Base-by-base conservation (phyloP, 1,140 invertebrate species). In the Platyscapa corneri region DNA sequence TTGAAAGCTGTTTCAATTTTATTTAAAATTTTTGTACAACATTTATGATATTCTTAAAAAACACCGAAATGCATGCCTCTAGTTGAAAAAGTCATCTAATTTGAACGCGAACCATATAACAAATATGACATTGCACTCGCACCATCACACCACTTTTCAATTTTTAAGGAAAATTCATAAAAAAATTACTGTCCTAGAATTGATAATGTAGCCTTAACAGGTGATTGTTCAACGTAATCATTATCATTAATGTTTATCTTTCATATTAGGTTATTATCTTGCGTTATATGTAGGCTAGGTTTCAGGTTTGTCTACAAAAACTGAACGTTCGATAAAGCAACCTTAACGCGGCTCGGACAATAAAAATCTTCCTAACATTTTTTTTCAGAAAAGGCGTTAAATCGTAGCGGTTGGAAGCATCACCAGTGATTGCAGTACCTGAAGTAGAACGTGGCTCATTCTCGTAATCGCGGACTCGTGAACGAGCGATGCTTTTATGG, bases 401-500 rank as follows among this genome's bases (percentile, higher is more conserved):
- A 70, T 12, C 30, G 67, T 23, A 23, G 18, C 34, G n/a, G 7
- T 23, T 5, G 34, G 70, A 74, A n/a, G 70, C 23, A 74, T 74
- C 70, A 39, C 18, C 70, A 42, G 70, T 74, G 70, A 42, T 74
- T 42, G 70, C 39, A 74, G 70, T n/a, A 42, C 37, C 70, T n/a
- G 70, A 74, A 10, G 37, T 18, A 20, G 39, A 74, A 39, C 70
- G 70, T n/a, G 70, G 37, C 20, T 74, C 70, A 42, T 74, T 74
- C 70, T 1, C 70, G 70, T 74, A 74, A 74, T 74, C 70, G 70
- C 27, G 37, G 27, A 74, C 37, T 42, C 70, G 39, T 74, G 70
- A 74, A 74, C 70, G 70, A 74, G 37, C 70, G 70, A 74, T 74
- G 70, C 70, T 74, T 74, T 74, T 74, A 74, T 42, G 39, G 70